Percentiles rank a stretch among this genome's conserved stretches.
These are phyloP conservation scores for Melanerpes formicivorus DNA, from an alignment of 2,113 vertebrate species.

Conservation along the genomic window DNA sequence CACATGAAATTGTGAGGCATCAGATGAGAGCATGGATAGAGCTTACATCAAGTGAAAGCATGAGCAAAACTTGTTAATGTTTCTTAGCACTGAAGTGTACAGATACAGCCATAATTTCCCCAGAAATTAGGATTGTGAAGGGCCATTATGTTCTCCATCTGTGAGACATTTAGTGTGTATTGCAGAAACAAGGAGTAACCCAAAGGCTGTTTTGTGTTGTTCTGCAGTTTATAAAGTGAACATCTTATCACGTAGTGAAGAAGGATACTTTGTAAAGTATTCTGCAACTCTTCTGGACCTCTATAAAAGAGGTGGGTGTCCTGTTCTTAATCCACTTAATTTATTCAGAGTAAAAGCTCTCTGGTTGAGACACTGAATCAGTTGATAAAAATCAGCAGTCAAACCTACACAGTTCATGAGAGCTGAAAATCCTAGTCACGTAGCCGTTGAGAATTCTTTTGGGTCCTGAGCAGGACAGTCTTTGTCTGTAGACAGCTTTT, in stretches of 20 bases:
- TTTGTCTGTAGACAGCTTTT: background rate
- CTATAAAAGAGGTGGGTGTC: slow-evolving; percentile 81
- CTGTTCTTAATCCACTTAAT: background rate
- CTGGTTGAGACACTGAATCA: background rate
- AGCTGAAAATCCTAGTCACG: background rate
- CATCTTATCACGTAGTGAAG: slow-evolving; percentile 74
- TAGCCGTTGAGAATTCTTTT: background rate
- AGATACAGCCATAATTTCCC: background rate
- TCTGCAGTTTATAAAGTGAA: slow-evolving; percentile 84
- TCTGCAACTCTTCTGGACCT: slow-evolving; percentile 79
- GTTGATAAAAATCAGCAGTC: background rate
- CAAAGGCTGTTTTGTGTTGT: background rate
- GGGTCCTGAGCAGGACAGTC: background rate
- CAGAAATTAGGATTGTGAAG: background rate
- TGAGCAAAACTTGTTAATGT: background rate
- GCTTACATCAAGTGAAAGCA: background rate
- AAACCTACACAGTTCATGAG: background rate
- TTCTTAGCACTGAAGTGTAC: background rate
- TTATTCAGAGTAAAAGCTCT: background rate
- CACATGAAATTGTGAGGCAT: background rate
- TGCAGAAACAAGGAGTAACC: background rate
- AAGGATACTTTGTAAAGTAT: slow-evolving; percentile 87
- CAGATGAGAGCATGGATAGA: background rate
- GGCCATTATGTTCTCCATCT: background rate
- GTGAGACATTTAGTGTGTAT: no score